These are phyloP conservation scores for Ooceraea biroi DNA, from an alignment of 1,140 invertebrate species.

Conservation along the genomic window DNA sequence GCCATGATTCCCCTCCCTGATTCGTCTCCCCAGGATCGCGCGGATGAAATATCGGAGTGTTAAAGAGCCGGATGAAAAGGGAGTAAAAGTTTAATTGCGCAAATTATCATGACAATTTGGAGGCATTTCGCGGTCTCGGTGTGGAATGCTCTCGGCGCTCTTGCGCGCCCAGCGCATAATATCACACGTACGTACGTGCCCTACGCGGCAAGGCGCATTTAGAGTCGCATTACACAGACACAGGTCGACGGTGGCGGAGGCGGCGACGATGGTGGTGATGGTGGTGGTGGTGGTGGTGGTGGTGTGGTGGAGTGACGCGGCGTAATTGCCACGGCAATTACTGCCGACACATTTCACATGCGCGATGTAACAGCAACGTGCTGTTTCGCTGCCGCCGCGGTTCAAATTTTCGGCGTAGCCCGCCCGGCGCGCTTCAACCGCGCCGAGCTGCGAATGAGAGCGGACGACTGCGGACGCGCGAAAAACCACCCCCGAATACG, in stretches of 20 bases:
- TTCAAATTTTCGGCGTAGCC: conserved; percentile 61
- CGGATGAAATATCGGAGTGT: background rate
- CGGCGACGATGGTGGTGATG: too few relatives aligned
- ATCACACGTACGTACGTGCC: conserved; percentile 3
- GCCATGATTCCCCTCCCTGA: background rate
- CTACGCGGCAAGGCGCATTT: conserved; percentile 66
- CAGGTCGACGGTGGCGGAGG: conserved; percentile 18
- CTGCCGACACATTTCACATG: conserved; percentile 74
- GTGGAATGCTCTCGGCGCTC: background rate
- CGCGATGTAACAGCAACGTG: conserved; percentile 52
- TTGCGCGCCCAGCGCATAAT: conserved; percentile 33
- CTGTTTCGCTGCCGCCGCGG: conserved; percentile 35
- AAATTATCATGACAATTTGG: conserved; percentile 57
- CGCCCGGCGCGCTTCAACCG: conserved; percentile 48
- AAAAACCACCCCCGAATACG: conserved; percentile 30
- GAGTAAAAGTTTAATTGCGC: conserved; percentile 45
- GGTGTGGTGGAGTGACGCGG: conserved; percentile 68
- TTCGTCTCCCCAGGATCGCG: background rate
- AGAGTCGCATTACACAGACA: conserved; percentile 71
- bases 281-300: too few relatives aligned
- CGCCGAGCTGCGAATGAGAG: conserved; percentile 34
- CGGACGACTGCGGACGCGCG: conserved; percentile 35
- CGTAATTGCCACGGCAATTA: conserved; percentile 75
- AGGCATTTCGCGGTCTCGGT: conserved; percentile 47
- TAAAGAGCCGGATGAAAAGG: conserved; percentile 16